These are phyloP conservation scores for Cerastis rubricosa DNA, from an alignment of 2,888 invertebrate species.

Conservation along the genomic window DNA sequence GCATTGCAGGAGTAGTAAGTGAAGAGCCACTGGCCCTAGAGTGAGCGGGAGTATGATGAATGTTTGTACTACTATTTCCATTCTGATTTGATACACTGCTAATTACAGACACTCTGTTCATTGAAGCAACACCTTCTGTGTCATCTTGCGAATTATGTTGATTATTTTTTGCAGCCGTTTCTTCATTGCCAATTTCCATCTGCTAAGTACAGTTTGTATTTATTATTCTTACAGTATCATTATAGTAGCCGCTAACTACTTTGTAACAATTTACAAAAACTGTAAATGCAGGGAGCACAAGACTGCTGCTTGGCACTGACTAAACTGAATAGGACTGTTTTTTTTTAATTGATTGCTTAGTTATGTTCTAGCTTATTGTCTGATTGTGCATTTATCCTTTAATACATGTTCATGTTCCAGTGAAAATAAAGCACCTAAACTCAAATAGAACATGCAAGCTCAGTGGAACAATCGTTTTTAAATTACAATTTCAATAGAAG, in stretches of 20 bases:
- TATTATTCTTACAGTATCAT: neutral
- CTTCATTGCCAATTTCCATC: slow-evolving; percentile 42
- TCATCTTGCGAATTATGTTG: slow-evolving; percentile 4
- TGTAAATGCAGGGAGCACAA: neutral
- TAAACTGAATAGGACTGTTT: neutral
- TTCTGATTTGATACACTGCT: slow-evolving; percentile 37
- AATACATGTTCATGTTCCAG: too few species aligned
- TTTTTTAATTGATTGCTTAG: neutral
- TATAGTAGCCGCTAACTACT: neutral
- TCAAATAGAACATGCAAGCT: neutral
- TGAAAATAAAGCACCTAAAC: neutral
- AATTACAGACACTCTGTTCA: slow-evolving; percentile 38
- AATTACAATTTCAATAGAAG: neutral
- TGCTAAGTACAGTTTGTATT: slow-evolving; percentile 28
- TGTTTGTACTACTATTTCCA: slow-evolving; percentile 15
- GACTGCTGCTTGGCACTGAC: neutral
- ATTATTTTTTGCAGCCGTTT: slow-evolving; percentile 8
- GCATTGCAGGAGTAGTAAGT: slow-evolving; percentile 57
- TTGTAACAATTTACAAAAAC: neutral
- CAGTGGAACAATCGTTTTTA: neutral
- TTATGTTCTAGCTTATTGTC: neutral
- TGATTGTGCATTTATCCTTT: neutral
- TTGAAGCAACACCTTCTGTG: neutral
- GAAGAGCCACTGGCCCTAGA: slow-evolving; percentile 29
- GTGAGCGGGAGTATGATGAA: slow-evolving; percentile 42